phyloP scores from a whole-genome alignment of 2,888 invertebrate species.

The Herminia tarsipennalis region DNA sequence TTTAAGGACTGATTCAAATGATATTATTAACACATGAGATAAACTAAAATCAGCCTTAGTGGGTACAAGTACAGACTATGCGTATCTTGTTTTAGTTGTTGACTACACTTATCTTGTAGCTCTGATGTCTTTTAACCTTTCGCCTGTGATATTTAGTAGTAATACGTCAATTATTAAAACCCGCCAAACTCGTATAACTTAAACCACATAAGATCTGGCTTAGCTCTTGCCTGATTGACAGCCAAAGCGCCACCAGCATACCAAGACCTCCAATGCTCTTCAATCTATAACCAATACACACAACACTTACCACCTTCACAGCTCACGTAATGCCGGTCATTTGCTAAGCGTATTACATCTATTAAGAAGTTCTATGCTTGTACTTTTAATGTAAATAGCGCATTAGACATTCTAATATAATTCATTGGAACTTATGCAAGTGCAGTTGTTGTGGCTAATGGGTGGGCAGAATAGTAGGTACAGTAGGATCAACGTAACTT shows the following conservation, averaged over 20 bases:
- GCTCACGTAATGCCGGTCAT: conserved; percentile 53
- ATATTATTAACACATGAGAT: too few species aligned
- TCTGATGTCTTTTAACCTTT: too few species aligned
- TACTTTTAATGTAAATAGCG: conserved; percentile 68
- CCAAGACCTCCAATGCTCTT: conserved; percentile 41
- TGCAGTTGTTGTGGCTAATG: conserved; percentile 56
- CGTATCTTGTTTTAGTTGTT: too few species aligned
- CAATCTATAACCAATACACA: conserved; percentile 17
- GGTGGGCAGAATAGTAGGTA: conserved; percentile 55
- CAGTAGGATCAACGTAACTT: too few species aligned
- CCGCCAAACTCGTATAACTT: conserved; percentile 39
- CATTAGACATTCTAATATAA: conserved; percentile 75
- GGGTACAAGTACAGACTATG: too few species aligned
- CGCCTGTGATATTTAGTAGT: background rate
- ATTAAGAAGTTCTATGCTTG: conserved; percentile 69
- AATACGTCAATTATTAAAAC: background rate
- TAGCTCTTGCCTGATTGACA: conserved; percentile 75
- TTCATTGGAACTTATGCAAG: conserved; percentile 76
- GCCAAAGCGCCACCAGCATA: conserved; percentile 65
- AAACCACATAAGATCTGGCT: conserved; percentile 50
- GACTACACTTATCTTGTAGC: too few species aligned
- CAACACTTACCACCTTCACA: conserved; percentile 22
- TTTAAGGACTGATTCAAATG: too few species aligned
- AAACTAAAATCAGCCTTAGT: too few species aligned
- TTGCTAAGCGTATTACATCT: conserved; percentile 65